Evolutionary conservation across 2,888 invertebrate genomes (phyloP).

Genomic region (Machimus atricapillus): DNA sequence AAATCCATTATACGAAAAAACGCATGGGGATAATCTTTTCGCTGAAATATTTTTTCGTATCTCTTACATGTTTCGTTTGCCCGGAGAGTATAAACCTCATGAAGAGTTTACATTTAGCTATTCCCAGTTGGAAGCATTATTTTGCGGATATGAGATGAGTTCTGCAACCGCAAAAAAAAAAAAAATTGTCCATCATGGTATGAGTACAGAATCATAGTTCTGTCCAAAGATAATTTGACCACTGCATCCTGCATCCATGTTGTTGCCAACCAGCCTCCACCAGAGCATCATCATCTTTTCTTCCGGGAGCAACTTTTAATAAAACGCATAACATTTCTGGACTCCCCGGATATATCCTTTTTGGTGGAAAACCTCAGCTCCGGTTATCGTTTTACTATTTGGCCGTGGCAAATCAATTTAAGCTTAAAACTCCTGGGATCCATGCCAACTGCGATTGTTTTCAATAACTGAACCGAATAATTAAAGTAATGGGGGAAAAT

Average conservation of each 20-base stretch:
- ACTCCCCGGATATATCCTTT: neutral
- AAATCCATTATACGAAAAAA: neutral
- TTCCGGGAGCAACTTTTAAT: neutral
- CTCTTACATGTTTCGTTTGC: neutral
- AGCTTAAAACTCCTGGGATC: slow-evolving; percentile 20
- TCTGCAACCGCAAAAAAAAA: neutral
- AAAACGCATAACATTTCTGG: neutral
- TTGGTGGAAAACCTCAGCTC: neutral
- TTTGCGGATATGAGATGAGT: neutral
- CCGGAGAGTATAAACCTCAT: neutral
- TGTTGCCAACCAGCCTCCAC: neutral
- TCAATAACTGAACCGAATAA: slow-evolving; percentile 30
- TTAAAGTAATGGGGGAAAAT: slow-evolving; percentile 27
- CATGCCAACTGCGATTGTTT: slow-evolving; percentile 25
- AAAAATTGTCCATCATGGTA: neutral
- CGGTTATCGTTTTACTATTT: neutral
- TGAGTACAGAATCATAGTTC: neutral
- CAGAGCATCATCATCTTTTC: neutral
- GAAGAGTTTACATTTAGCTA: neutral
- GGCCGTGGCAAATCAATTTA: slow-evolving; percentile 15
- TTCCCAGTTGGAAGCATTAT: neutral
- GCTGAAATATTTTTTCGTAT: neutral
- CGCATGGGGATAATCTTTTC: neutral
- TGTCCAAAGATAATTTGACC: neutral
- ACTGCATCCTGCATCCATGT: neutral